A percentile compares a stretch with the other conserved stretches of the same genome.
Conservation (phyloP, 1,140 invertebrate genomes). For the Copidosoma floridanum region DNA sequence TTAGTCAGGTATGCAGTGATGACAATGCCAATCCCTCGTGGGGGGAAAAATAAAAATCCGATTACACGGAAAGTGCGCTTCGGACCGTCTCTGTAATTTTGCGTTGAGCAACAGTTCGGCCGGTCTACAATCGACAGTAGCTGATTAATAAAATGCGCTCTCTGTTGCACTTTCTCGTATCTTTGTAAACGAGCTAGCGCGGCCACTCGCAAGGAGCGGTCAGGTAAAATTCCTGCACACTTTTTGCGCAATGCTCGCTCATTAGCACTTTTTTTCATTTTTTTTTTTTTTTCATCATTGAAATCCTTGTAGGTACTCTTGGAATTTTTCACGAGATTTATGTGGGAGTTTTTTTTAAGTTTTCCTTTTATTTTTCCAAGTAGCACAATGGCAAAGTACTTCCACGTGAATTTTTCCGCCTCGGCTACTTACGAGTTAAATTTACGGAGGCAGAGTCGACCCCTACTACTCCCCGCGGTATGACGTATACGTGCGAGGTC, state of each 20-base stretch:
- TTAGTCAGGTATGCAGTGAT: conserved; percentile 15
- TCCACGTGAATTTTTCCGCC: background rate
- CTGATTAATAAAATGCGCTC: conserved; percentile 4
- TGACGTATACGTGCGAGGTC: background rate
- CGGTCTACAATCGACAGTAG: too few species aligned
- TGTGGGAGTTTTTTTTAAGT: conserved; percentile 22
- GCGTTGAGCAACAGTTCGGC: too few species aligned
- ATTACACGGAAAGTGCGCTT: background rate
- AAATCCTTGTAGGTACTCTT: background rate
- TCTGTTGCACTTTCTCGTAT: background rate
- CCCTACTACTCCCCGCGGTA: too few species aligned
- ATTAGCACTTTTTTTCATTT: too few species aligned
- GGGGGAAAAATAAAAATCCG: background rate
- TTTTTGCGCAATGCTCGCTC: conserved; percentile 6
- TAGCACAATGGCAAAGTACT: background rate
- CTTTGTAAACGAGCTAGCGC: background rate
- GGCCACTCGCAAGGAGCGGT: background rate
- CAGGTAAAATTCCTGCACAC: background rate
- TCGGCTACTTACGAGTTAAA: background rate
- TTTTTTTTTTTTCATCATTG: background rate
- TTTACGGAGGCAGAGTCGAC: too few species aligned
- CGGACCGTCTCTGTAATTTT: too few species aligned
- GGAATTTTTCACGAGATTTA: conserved; percentile 14
- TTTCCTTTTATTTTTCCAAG: too few species aligned
- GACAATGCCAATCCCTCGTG: conserved; percentile 12